A percentile compares a stretch with the other conserved stretches of the same genome.
Evolutionary conservation across 2,797 vertebrate genomes (phyloP).

Genomic region (Alosa sapidissima): DNA sequence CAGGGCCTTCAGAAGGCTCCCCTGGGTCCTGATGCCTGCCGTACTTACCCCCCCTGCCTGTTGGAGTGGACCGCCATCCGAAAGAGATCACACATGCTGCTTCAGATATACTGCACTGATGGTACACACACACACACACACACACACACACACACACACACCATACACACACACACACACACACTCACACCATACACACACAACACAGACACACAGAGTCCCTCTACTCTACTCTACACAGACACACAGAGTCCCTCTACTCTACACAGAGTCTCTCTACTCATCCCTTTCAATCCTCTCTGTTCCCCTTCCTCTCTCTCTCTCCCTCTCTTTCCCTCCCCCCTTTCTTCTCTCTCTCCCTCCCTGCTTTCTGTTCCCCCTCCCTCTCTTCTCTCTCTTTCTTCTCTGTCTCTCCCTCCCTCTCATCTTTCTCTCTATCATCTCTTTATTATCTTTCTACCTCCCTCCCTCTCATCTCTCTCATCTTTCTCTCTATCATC

Average conservation of each 20-base stretch:
- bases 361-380: slow-evolving; percentile 28
- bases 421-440: slow-evolving; percentile 41
- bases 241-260: neutral
- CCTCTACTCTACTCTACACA: neutral
- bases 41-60: slow-evolving; percentile 84
- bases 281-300: no score
- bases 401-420: slow-evolving; percentile 35
- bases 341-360: slow-evolving; percentile 58
- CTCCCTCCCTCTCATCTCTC: no score
- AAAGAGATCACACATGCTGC: slow-evolving; percentile 83
- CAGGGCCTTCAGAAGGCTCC: slow-evolving; percentile 80
- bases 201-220: no score
- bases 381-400: slow-evolving; percentile 46
- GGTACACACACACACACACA: slow-evolving; percentile 66
- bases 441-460: slow-evolving; percentile 33
- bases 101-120: slow-evolving; percentile 86
- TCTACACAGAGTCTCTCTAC: neutral
- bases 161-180: slow-evolving; percentile 43
- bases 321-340: slow-evolving; percentile 53
- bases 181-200: slow-evolving; percentile 3
- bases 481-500: no score
- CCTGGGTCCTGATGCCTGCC: slow-evolving; percentile 65
- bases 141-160: neutral
- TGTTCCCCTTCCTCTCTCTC: no score
- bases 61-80: slow-evolving; percentile 89